Conservation (phyloP, 2,113 vertebrate species). For the Aspidoscelis tigris region DNA sequence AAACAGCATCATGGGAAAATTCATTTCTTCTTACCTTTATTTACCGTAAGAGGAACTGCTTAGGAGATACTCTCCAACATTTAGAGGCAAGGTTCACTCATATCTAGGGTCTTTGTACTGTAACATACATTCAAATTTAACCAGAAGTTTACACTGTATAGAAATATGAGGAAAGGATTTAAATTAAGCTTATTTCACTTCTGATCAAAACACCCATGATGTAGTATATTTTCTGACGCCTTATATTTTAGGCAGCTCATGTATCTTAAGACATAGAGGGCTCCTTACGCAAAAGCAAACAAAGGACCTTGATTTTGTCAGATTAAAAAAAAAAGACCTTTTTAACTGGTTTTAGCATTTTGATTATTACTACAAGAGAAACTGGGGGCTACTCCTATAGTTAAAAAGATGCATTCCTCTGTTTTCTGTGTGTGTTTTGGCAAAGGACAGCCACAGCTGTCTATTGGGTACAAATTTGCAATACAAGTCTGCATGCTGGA, state of each 20-base stretch:
- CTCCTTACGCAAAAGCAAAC: slow-evolving; percentile 60
- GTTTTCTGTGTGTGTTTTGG: slow-evolving; percentile 50
- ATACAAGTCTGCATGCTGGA: slow-evolving; percentile 78
- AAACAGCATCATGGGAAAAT: neutral
- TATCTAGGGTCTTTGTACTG: slow-evolving; percentile 32
- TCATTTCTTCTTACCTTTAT: neutral
- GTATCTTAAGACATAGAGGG: slow-evolving; percentile 45
- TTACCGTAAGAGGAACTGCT: neutral
- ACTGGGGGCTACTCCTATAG: slow-evolving; percentile 60
- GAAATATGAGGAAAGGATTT: slow-evolving; percentile 53
- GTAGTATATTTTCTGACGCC: slow-evolving; percentile 72
- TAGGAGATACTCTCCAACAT: slow-evolving; percentile 30
- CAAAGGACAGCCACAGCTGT: slow-evolving; percentile 37
- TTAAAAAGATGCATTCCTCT: slow-evolving; percentile 27
- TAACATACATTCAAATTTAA: slow-evolving; percentile 22
- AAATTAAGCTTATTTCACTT: slow-evolving; percentile 56
- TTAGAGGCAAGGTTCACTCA: slow-evolving; percentile 24
- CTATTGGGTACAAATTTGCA: slow-evolving; percentile 62
- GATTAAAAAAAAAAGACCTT: slow-evolving; percentile 59
- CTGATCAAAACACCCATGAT: slow-evolving; percentile 64
- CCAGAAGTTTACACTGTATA: slow-evolving; percentile 50
- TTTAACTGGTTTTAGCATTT: slow-evolving; percentile 75
- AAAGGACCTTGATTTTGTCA: slow-evolving; percentile 66
- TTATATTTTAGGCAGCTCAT: slow-evolving; percentile 74
- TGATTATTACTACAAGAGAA: slow-evolving; percentile 70